phyloP scores from a whole-genome alignment of 2,888 invertebrate genomes.

The Allacma fusca region DNA sequence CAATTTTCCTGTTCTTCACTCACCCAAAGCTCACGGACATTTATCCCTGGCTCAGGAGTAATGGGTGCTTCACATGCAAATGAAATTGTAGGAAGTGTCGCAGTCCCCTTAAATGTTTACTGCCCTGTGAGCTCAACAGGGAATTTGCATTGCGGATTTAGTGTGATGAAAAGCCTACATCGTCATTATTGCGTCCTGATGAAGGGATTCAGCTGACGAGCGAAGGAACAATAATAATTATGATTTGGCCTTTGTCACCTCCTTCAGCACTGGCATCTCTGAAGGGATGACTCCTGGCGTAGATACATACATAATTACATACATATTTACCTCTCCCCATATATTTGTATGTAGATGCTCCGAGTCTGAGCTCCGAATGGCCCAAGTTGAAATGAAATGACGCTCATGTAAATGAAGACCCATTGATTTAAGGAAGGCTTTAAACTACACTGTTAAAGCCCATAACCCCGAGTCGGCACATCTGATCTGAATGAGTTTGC shows the following conservation, averaged over 20 bases:
- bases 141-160: conserved; percentile 53
- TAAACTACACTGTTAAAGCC: neutral
- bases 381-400: no score
- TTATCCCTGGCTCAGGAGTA: no score
- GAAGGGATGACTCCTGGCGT: no score
- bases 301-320: no score
- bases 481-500: conserved; percentile 53
- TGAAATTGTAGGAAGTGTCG: no score
- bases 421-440: conserved; percentile 17
- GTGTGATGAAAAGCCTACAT: neutral
- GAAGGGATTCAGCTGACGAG: neutral
- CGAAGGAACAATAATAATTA: neutral
- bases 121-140: no score
- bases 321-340: no score
- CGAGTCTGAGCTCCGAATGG: no score
- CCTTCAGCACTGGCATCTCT: neutral
- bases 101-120: no score
- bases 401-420: neutral
- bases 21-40: no score
- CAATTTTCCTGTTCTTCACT: neutral
- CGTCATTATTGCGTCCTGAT: neutral
- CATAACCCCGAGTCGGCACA: conserved; percentile 28
- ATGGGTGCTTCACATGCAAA: no score
- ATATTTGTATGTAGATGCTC: neutral
- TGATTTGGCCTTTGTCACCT: neutral